Base-by-base conservation (phyloP, 2,113 vertebrate genomes). In the Plectropomus leopardus region DNA sequence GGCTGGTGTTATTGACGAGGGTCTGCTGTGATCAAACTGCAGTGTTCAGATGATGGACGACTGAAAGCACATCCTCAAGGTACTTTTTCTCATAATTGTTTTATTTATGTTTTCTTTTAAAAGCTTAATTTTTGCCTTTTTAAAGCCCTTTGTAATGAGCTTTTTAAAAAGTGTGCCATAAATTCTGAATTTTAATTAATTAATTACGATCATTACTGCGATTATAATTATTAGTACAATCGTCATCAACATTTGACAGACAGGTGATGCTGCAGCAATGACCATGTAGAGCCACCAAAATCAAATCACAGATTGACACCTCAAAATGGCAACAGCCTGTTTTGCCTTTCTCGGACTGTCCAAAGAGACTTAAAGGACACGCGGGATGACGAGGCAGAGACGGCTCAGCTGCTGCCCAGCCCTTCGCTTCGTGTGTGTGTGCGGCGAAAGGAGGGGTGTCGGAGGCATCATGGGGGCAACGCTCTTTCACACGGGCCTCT, bases 401-500 rank as follows among this genome's bases (percentile, higher is more conserved):
- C 7, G 71, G 80, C 78, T 88, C 86, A 90, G 89, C 88, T 90
- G 81, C 78, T 68, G 71, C 72, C 70, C 72, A 8, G 57, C 83
- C 59, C 66, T 65, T 19, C 26, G 24, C 26, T 14, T 72, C 80
- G 17, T 45, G 34, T 60, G 61, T 34, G 40, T 48, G 51, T 40
- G 8, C 10, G 24, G 34, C 40, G 16, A 61, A 48, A 81, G 77
- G 76, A 59, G 80, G 87, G 81, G 78, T 57, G 75, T 54, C 0
- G 59, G 80, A 83, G 78, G 83, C 84, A 83, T 86, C 82, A 57
- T 8, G 73, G 83, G 89, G 83, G 78, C 79, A 83, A 65, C 92
- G 86, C 95, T 94, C 96, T 98, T 97, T 98, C 96, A 97, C 95
- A 85, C 70, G 92, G 94, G 94, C 95, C 95, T 95, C 95, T 95